Conservation (phyloP, 2,888 invertebrate genomes). For the Dryococelus australis region DNA sequence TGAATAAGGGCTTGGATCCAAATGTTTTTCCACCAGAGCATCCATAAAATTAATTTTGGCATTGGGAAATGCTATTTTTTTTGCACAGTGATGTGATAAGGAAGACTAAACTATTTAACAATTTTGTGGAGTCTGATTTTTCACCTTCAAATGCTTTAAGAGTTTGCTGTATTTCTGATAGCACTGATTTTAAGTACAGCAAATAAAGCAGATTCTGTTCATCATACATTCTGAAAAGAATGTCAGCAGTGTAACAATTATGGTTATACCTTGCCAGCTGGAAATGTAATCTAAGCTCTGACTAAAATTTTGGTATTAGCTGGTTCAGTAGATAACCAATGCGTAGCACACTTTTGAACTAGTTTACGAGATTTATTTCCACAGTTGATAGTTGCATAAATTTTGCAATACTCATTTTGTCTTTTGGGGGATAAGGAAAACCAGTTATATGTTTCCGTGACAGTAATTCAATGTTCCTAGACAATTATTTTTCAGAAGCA, state of each 20-base stretch:
- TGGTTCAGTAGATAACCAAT: neutral
- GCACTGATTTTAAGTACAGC: neutral
- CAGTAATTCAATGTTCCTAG: neutral
- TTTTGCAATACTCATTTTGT: neutral
- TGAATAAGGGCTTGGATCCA: neutral
- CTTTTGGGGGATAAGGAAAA: neutral
- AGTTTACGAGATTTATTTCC: neutral
- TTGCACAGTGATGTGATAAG: neutral
- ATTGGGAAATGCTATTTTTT: neutral
- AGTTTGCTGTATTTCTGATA: neutral
- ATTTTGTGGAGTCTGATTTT: neutral
- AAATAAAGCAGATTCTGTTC: neutral
- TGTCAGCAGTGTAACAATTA: conserved; percentile 23
- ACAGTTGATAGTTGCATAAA: neutral
- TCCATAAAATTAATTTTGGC: neutral
- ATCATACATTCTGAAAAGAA: neutral
- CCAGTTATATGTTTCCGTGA: neutral
- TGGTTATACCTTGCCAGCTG: neutral
- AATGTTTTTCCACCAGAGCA: neutral
- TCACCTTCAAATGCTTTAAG: neutral
- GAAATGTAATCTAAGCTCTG: neutral
- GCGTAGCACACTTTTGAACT: neutral
- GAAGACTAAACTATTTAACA: neutral
- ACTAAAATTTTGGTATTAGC: neutral
- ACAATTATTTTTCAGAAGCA: conserved; percentile 11